phyloP scores from a whole-genome alignment of 2,888 invertebrate genomes.

The Trissoscelio sp. region DNA sequence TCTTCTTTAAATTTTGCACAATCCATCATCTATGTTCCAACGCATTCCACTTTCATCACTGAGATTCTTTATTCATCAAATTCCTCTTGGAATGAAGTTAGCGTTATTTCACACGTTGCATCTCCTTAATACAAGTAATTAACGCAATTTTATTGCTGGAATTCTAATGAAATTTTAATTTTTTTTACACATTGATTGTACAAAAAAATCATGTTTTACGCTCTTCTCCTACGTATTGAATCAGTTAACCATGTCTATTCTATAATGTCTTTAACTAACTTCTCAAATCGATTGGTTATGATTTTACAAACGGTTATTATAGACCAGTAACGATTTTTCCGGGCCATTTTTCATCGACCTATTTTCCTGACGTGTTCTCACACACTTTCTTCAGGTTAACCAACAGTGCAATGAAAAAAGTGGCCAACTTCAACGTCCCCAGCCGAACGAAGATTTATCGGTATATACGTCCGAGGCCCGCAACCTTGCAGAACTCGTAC shows the following conservation, averaged over 20 bases:
- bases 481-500: slow-evolving; percentile 67
- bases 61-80: slow-evolving; percentile 6
- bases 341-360: slow-evolving; percentile 25
- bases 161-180: no score
- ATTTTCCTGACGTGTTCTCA: slow-evolving; percentile 34
- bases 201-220: no score
- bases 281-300: not conserved
- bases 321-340: slow-evolving; percentile 3
- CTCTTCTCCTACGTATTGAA: no score
- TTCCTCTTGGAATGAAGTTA: not conserved
- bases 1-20: not conserved
- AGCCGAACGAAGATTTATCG: slow-evolving; percentile 74
- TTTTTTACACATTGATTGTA: no score
- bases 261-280: no score
- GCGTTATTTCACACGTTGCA: not conserved
- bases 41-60: slow-evolving; percentile 8
- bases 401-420: slow-evolving; percentile 51
- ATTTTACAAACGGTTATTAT: not conserved
- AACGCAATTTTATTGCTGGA: no score
- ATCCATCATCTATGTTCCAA: slow-evolving; percentile 7
- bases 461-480: slow-evolving; percentile 69
- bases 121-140: no score
- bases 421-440: slow-evolving; percentile 62
- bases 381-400: slow-evolving; percentile 54
- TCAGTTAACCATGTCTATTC: no score